Conservation (phyloP, 2,797 vertebrate species). For the Orientallactaga sibirica region DNA sequence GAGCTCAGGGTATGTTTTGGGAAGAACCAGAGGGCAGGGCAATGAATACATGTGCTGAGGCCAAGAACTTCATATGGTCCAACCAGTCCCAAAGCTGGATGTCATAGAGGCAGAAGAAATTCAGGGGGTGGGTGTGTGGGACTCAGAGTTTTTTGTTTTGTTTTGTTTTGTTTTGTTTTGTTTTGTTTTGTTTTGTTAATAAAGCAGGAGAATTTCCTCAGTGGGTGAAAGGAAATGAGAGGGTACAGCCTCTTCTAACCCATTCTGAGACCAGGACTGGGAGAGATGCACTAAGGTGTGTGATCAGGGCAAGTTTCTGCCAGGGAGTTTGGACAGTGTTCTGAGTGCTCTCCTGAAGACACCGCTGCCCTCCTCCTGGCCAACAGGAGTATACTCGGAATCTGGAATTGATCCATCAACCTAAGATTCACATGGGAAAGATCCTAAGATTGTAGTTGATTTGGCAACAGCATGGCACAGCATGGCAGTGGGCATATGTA, state of each 20-base stretch:
- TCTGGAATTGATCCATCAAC: background rate
- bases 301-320: background rate
- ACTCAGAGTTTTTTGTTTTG: background rate
- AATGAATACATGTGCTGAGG: background rate
- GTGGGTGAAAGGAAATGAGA: background rate
- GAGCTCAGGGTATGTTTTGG: background rate
- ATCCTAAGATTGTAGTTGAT: background rate
- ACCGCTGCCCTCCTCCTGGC: background rate
- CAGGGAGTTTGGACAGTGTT: background rate
- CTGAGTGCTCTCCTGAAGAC: background rate
- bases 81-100: background rate
- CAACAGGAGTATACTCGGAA: background rate
- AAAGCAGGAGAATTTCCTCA: background rate
- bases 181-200: background rate
- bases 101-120: background rate
- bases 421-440: background rate
- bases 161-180: background rate
- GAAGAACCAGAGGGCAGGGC: background rate
- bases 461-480: background rate
- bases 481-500: background rate
- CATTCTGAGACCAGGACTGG: background rate
- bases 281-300: background rate
- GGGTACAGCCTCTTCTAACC: background rate
- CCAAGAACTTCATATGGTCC: background rate
- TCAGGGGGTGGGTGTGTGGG: too few relatives aligned